Evolutionary conservation across 2,797 vertebrate genomes (phyloP).

Genomic region (Carduelis carduelis): DNA sequence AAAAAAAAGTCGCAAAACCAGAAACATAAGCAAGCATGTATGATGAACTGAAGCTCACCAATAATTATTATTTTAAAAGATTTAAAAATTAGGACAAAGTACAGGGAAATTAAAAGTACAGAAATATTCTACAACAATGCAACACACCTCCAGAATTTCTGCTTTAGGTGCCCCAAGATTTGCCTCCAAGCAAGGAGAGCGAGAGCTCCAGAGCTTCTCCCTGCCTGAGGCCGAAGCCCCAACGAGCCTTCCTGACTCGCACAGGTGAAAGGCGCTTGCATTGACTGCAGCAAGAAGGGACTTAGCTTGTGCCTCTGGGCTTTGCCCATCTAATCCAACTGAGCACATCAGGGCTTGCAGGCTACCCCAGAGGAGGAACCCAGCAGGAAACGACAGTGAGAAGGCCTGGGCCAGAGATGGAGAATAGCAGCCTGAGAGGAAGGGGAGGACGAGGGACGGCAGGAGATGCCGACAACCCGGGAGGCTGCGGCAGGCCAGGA

Average conservation of each 20-base stretch:
- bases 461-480: no score
- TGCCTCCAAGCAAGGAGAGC: neutral
- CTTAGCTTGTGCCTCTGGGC: neutral
- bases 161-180: fast-evolving
- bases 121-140: neutral
- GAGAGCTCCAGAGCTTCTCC: neutral
- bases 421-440: neutral
- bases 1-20: neutral
- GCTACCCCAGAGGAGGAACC: neutral
- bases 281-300: neutral
- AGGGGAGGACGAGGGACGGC: neutral
- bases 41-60: neutral
- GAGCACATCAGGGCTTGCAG: neutral
- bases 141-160: neutral
- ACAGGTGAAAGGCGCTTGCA: neutral
- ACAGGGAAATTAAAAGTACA: neutral
- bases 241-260: neutral
- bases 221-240: neutral
- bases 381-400: neutral
- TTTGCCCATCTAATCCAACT: neutral
- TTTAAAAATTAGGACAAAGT: neutral
- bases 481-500: no score
- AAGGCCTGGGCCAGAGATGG: neutral
- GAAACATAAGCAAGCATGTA: fast-evolving
- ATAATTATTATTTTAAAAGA: neutral